Evolutionary conservation across 2,797 vertebrate species (phyloP), one percentile per base, ranked within the genome.

Genomic region (Xenentodon cancila): DNA sequence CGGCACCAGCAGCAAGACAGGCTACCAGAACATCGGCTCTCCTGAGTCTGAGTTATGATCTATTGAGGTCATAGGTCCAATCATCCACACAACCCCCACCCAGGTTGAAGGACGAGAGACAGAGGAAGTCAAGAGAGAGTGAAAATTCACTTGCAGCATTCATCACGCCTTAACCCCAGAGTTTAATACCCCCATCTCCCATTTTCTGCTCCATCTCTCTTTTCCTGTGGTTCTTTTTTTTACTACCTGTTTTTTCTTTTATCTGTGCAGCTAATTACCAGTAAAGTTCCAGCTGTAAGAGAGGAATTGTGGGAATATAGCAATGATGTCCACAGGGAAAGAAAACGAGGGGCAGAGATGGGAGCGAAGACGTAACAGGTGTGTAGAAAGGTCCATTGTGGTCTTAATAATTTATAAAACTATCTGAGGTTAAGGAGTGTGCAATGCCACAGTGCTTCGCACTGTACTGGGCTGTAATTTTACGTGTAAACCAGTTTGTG

Each of bases 1-100:
- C 0, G 97, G 98, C 74, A 97, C 96, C 2, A 93, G 96, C 65
- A 97, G 96, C 89, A 94, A 96, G 59, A 94, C 96, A 6, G 93
- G 95, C 91, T 87, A 92, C 92, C 92, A 97, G 92, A 99, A 94
- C 84, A 91, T 93, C 3, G 84, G 84, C 66, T 92, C 92, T 0
- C 92, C 91, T 0, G 92, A 92, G 79, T 93, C 92, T 19, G 91
- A 93, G 80, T 90, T 93, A 90, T 93, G 91, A 93, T 91, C 59
- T 45, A 5, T 50, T 57, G 45, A 68, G 47, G 48, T 70, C 50
- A 43, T 6, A 51, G 27, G 56, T 75, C 51, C 61, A 57, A 61
- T 63, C 18, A 5, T n/a, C 68, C 55, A 16, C 34, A 59, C 48
- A 66, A 40, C 45, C 70, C 58, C 21, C 8, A 62, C 40, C 70